Conservation (phyloP, 1,140 invertebrate genomes). For the Drosophila pruinosa region DNA sequence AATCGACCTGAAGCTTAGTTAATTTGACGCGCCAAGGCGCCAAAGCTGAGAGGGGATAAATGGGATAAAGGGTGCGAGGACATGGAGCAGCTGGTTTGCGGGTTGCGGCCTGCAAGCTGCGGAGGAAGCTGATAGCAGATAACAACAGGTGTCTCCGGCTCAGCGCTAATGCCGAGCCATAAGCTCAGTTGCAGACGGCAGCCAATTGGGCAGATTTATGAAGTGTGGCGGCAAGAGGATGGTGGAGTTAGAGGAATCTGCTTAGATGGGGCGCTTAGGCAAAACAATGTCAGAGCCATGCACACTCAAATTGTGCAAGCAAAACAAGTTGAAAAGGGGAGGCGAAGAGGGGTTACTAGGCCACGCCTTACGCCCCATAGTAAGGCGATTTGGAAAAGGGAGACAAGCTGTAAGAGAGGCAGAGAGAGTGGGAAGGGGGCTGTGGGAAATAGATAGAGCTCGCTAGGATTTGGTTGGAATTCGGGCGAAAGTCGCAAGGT, state of each 20-base stretch:
- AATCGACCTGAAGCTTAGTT: conserved; percentile 27
- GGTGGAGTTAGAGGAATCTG: background rate
- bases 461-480: conserved; percentile 2
- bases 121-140: background rate
- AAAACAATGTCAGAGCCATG: conserved; percentile 27
- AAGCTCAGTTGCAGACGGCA: conserved; percentile 42
- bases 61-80: background rate
- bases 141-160: conserved; percentile 47
- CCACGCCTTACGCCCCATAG: background rate
- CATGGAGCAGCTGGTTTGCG: too few species aligned
- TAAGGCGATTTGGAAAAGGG: background rate
- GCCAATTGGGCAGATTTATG: conserved; percentile 40
- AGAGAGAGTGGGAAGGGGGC: too few species aligned
- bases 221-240: background rate
- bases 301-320: conserved; percentile 37
- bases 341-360: background rate
- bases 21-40: conserved; percentile 31
- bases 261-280: conserved; percentile 31
- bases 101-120: too few species aligned
- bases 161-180: conserved; percentile 29
- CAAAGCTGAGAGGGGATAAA: background rate
- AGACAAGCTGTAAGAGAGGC: background rate
- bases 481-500: conserved; percentile 15
- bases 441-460: background rate
- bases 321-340: conserved; percentile 11